Evolutionary conservation across 2,888 invertebrate species (phyloP).

Genomic region (Eilema sororculum): DNA sequence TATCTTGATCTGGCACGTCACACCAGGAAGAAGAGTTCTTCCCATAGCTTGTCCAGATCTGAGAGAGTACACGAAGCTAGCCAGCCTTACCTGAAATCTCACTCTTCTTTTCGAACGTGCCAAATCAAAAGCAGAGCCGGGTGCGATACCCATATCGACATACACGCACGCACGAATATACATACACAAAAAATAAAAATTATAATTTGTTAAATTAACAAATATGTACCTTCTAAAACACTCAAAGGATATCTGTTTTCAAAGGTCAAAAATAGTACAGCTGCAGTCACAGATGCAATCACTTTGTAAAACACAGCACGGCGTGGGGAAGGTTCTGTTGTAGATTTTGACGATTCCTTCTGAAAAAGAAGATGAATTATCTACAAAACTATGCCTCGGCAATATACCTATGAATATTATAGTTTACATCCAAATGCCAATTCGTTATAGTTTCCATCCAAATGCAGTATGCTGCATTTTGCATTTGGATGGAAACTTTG

Average conservation of each 20-base stretch:
- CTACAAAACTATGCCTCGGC: background rate
- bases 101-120: no score
- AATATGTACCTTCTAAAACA: constrained; percentile 88
- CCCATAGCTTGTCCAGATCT: no score
- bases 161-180: background rate
- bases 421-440: no score
- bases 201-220: background rate
- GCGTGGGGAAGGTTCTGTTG: constrained; percentile 90
- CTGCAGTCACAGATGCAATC: constrained; percentile 90
- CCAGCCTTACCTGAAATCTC: no score
- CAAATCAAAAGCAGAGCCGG: no score
- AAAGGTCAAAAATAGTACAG: constrained; percentile 90
- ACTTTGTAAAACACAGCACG: constrained; percentile 92
- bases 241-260: constrained; percentile 91
- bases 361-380: constrained; percentile 48
- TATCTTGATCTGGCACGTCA: no score
- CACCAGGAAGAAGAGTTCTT: no score
- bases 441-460: no score
- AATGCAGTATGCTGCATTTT: no score
- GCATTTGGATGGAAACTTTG: no score
- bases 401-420: no score
- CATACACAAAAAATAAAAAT: background rate
- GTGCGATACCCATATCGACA: background rate
- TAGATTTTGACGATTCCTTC: constrained; percentile 58
- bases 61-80: no score